Percentiles rank a stretch among this genome's conserved stretches.
phyloP scores from a whole-genome alignment of 2,797 vertebrate genomes.

The Malurus splendens region DNA sequence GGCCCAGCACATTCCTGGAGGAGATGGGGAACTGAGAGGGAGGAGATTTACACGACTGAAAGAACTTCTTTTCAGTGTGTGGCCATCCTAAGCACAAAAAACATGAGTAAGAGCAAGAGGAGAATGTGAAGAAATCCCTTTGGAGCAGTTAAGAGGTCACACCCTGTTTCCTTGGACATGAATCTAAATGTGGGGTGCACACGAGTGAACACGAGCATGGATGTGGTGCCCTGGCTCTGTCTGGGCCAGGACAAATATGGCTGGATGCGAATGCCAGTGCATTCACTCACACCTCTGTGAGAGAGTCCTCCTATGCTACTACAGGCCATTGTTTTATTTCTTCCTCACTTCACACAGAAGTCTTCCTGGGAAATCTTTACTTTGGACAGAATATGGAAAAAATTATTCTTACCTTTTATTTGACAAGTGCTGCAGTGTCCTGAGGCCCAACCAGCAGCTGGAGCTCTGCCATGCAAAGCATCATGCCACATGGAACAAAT shows the following conservation, averaged over 20 bases:
- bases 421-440: background rate
- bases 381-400: background rate
- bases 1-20: background rate
- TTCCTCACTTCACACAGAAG: background rate
- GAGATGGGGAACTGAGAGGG: background rate
- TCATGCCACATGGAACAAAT: fast-evolving
- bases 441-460: background rate
- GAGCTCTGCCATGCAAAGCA: background rate
- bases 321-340: fast-evolving
- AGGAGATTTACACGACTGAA: background rate
- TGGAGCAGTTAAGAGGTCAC: background rate
- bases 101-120: background rate
- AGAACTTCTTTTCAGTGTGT: background rate
- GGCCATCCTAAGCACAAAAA: background rate
- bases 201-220: fast-evolving
- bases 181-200: background rate
- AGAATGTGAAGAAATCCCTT: background rate
- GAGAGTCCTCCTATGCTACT: background rate
- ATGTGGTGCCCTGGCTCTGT: background rate
- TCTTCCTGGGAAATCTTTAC: background rate
- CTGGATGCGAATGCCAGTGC: background rate
- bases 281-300: background rate
- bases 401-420: background rate
- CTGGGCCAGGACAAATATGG: fast-evolving
- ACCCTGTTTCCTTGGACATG: background rate